These are phyloP conservation scores for Hirtodrosophila cameraria DNA, from an alignment of 2,888 invertebrate genomes.

Conservation along the genomic window DNA sequence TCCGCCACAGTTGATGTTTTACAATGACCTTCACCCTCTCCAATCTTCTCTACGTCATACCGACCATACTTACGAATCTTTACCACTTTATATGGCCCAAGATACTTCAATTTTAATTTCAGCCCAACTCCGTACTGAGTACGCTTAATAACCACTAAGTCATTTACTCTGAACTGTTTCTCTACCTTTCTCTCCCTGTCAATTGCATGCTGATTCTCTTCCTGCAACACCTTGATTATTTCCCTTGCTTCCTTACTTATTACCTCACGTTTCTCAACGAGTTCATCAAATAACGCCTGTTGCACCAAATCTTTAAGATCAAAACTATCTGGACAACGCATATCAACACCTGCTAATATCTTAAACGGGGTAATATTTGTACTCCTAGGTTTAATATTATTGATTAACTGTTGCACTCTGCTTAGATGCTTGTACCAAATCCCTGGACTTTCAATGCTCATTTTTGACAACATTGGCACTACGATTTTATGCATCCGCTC, in stretches of 20 bases:
- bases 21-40: slow-evolving; percentile 1
- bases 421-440: slow-evolving; percentile 9
- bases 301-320: not conserved
- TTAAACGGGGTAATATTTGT: slow-evolving; percentile 1
- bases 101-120: slow-evolving; percentile 14
- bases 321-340: not conserved
- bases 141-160: slow-evolving; percentile 8
- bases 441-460: not conserved
- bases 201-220: not conserved
- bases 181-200: not conserved
- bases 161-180: not conserved
- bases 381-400: slow-evolving; percentile 12
- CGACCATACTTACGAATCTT: not conserved
- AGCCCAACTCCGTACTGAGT: slow-evolving; percentile 4
- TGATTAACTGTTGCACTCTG: slow-evolving; percentile 8
- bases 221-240: slow-evolving; percentile 1
- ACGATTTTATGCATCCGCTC: slow-evolving; percentile 3
- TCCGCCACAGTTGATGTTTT: slow-evolving; percentile 1
- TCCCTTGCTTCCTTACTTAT: not conserved
- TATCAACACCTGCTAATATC: not conserved
- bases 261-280: not conserved
- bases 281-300: not conserved
- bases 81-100: slow-evolving; percentile 7
- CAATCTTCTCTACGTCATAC: slow-evolving; percentile 8
- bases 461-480: not conserved